Conservation (phyloP, 2,888 invertebrate species). For the Callimorpha dominula region DNA sequence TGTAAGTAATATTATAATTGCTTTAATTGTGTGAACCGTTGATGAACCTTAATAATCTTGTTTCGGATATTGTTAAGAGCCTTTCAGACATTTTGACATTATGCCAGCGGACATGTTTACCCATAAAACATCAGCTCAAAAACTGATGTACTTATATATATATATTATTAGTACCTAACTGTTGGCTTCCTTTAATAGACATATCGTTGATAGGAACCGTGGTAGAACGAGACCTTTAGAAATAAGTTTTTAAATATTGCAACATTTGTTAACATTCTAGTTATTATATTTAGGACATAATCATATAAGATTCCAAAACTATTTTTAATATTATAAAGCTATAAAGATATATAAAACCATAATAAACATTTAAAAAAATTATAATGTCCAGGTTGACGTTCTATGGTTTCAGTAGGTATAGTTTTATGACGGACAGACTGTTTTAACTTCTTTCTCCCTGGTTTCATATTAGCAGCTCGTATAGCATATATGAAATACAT, state of each 20-base stretch:
- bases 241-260: too few relatives aligned
- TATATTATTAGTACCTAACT: too few relatives aligned
- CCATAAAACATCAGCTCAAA: conserved; percentile 33
- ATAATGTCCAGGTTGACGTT: not conserved
- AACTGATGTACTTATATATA: too few relatives aligned
- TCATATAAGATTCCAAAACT: too few relatives aligned
- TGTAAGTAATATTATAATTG: conserved; percentile 41
- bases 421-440: not conserved
- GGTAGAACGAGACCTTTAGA: too few relatives aligned
- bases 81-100: conserved; percentile 50
- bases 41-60: conserved; percentile 33
- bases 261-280: too few relatives aligned
- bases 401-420: not conserved
- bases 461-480: not conserved
- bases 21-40: conserved; percentile 33
- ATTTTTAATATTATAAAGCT: too few relatives aligned
- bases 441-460: not conserved
- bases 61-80: conserved; percentile 40
- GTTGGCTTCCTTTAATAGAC: too few relatives aligned
- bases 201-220: too few relatives aligned
- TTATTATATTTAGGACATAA: too few relatives aligned
- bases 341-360: too few relatives aligned
- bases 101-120: conserved; percentile 52
- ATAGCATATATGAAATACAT: not conserved
- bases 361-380: too few relatives aligned